Percentiles rank a stretch among this genome's conserved stretches.
phyloP scores from a whole-genome alignment of 1,140 invertebrate species.

The Pachypeltis micranthus region DNA sequence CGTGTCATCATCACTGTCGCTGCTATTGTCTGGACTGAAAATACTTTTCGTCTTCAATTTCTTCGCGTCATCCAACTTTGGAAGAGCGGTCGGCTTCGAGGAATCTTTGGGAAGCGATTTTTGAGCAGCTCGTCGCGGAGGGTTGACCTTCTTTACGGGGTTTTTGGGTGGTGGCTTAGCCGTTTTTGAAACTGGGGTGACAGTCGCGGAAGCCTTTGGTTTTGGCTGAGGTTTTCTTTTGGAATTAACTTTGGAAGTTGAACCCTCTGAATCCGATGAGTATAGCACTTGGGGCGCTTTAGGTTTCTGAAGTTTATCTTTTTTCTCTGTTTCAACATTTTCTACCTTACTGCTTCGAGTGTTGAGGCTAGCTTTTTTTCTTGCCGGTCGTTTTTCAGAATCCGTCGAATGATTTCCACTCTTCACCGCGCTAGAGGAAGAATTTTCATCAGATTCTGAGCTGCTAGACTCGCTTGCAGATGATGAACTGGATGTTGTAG shows the following conservation, averaged over 20 bases:
- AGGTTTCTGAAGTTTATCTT: slow-evolving; percentile 39
- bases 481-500: slow-evolving; percentile 30
- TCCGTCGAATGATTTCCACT: slow-evolving; percentile 27
- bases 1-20: slow-evolving; percentile 48
- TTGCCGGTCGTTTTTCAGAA: slow-evolving; percentile 23
- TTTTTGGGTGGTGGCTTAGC: slow-evolving; percentile 19
- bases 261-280: slow-evolving; percentile 31
- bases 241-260: slow-evolving; percentile 29
- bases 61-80: slow-evolving; percentile 34
- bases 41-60: slow-evolving; percentile 66
- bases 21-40: slow-evolving; percentile 69
- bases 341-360: slow-evolving; percentile 17
- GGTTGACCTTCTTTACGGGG: slow-evolving; percentile 17
- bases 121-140: slow-evolving; percentile 19
- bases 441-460: slow-evolving; percentile 31
- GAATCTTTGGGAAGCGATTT: slow-evolving; percentile 33
- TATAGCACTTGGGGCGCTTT: slow-evolving; percentile 27
- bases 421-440: slow-evolving; percentile 30
- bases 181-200: slow-evolving; percentile 30
- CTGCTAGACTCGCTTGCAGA: slow-evolving; percentile 30
- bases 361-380: slow-evolving; percentile 19
- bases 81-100: slow-evolving; percentile 29
- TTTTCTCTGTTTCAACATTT: slow-evolving; percentile 25
- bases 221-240: slow-evolving; percentile 39
- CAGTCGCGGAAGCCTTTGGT: slow-evolving; percentile 43